Conservation (phyloP, 2,888 invertebrate species). For the Chromoteleia sp. region DNA sequence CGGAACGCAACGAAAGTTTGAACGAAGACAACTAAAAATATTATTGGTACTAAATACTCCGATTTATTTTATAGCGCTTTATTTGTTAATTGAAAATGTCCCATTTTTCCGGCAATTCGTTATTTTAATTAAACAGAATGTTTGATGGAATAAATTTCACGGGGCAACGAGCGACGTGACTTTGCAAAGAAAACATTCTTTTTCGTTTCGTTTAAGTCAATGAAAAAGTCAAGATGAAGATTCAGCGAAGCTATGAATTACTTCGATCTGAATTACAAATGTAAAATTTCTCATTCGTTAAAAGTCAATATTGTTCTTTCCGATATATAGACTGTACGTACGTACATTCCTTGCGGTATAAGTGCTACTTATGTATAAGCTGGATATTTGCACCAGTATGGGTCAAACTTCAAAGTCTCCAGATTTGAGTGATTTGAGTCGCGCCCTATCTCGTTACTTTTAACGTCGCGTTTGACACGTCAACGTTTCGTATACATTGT, state of each 20-base stretch:
- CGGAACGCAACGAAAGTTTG: slow-evolving; percentile 22
- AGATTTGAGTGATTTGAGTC: slow-evolving; percentile 34
- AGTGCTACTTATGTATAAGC: not conserved
- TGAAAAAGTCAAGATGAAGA: too few relatives aligned
- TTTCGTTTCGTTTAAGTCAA: too few relatives aligned
- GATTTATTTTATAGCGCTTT: not conserved
- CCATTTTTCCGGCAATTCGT: too few relatives aligned
- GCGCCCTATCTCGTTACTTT: slow-evolving; percentile 41
- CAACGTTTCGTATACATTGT: slow-evolving; percentile 39
- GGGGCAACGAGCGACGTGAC: too few relatives aligned
- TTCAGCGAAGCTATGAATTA: slow-evolving; percentile 1
- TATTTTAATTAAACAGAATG: too few relatives aligned
- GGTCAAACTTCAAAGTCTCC: slow-evolving; percentile 78
- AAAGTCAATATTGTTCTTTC: not conserved
- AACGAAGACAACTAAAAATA: slow-evolving; percentile 34
- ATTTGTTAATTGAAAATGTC: not conserved
- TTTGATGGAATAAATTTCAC: too few relatives aligned
- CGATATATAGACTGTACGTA: not conserved
- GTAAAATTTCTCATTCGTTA: not conserved
- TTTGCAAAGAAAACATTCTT: too few relatives aligned
- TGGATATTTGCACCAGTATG: not conserved
- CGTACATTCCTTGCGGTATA: too few relatives aligned
- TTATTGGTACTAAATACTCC: slow-evolving; percentile 19
- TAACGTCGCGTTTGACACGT: slow-evolving; percentile 42
- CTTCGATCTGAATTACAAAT: slow-evolving; percentile 17